Base-by-base conservation (phyloP, 2,888 invertebrate species). In the Buathra laborator region DNA sequence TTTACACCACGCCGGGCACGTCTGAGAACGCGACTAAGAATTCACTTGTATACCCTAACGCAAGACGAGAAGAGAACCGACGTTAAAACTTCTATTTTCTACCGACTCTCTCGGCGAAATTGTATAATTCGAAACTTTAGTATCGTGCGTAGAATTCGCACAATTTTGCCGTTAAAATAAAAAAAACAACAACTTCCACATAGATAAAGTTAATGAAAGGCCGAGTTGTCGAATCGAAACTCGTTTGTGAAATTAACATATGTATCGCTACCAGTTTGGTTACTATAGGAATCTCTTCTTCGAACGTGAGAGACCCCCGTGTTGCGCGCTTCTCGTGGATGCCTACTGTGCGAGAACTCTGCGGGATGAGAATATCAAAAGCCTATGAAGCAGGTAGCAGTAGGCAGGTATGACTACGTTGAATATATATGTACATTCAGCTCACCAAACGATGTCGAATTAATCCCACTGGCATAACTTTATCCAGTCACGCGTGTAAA, bases 251-350 rank as follows among this genome's bases (percentile, higher is more conserved):
- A 62, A 83, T 83, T 83, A 83, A 83, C 83, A 83, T 83, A 83
- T 79, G 83, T 83, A 83, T 83, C 56, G 83, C 83, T 83, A 83
- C 83, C 79, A 78, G 82, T 78, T 83, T 78, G 72, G 82, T 72
- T 78, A 83, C 67, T 77, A 68, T 70, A 67, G 62, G 75, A 79
- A 59, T 56, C 62, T 62, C 43, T 66, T 62, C 72, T 70, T 68
- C 74, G 79, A 75, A 37, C 66, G 72, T 44, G 44, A 43, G 83
- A 83, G 68, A 37, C 12, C 51, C 71, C 51, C 43, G 37, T 53
- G n/a, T n/a, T 48, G 32, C 14, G 32, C 24, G 32, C 24, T 62
- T 62, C 62, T 51, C 53, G 16, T 16, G n/a, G 59, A 72, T 72
- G 59, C 24, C 59, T 19, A 59, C 59, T 9, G 32, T 43, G 59